These are phyloP conservation scores for Drosophila auraria DNA, from an alignment of 1,140 invertebrate genomes.

Conservation along the genomic window DNA sequence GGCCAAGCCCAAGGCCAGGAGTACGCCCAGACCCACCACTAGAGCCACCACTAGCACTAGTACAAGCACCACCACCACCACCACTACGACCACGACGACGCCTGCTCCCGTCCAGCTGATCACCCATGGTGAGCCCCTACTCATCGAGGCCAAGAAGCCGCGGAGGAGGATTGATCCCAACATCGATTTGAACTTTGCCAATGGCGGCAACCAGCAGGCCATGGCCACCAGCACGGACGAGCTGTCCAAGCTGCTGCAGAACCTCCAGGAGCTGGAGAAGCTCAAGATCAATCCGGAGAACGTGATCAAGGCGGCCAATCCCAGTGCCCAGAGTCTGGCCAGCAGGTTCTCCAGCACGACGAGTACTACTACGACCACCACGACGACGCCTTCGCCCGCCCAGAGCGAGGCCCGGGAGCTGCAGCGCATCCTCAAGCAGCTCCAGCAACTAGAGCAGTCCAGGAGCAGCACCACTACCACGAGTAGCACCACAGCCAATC, in stretches of 20 bases:
- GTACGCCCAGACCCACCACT: constrained; percentile 3
- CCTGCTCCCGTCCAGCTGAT: constrained; percentile 58
- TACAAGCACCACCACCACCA: constrained; percentile 18
- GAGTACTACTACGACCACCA: not conserved
- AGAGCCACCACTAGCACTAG: constrained; percentile 28
- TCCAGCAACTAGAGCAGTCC: constrained; percentile 53
- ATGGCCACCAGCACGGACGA: constrained; percentile 53
- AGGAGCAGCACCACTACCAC: constrained; percentile 39
- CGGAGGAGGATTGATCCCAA: constrained; percentile 78
- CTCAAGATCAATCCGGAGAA: constrained; percentile 74
- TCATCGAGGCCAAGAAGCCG: constrained; percentile 79
- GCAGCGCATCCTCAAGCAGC: constrained; percentile 48
- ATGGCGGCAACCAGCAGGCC: constrained; percentile 62
- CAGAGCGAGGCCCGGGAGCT: constrained; percentile 52
- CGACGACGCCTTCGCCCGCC: constrained; percentile 16
- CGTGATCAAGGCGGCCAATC: constrained; percentile 55
- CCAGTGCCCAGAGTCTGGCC: constrained; percentile 39
- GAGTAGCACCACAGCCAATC: constrained; percentile 27
- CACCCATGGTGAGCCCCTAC: constrained; percentile 72
- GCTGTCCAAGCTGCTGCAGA: constrained; percentile 72
- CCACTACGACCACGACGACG: constrained; percentile 36
- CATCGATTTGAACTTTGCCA: constrained; percentile 76
- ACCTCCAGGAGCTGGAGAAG: constrained; percentile 78
- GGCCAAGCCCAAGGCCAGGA: constrained; percentile 10
- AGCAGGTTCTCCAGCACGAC: constrained; percentile 56